Evolutionary conservation across 2,797 vertebrate species (phyloP), one percentile per base, ranked within the genome.

Genomic region (Alauda arvensis): DNA sequence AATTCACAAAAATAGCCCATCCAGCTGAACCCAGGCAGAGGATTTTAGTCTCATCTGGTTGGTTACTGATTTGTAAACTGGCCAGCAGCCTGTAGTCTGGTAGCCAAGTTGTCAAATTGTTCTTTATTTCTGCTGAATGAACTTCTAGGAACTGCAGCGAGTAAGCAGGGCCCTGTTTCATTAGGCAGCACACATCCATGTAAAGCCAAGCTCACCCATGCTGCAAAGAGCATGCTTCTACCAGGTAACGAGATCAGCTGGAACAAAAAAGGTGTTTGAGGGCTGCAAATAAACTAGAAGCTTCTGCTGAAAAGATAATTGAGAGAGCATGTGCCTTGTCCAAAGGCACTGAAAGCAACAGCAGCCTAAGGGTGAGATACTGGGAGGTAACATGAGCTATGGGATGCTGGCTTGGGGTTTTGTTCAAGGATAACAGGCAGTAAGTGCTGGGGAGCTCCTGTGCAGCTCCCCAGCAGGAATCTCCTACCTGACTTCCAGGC

Each of bases 91-190:
- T 74, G 62, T 42, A 85, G 65, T 45, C 56, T 68, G 49, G 60
- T 87, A 89, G 87, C 57, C 71, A 63, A 67, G 53, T 61, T 90
- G 75, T 67, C 60, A 76, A 91, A 63, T 23, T 61, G 51, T 68
- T 82, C 78, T 88, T 89, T 89, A 65, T 88, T 94, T 83, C 77
- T 91, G 10, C 40, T 93, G 81, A 89, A 89, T 60, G 55, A 88
- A 84, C 55, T 76, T 89, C 76, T 71, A 91, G 89, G 81, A 92
- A 86, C 34, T 63, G 20, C 25, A 57, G 13, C 51, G 60, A 87
- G 63, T 43, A 70, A 85, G 75, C 59, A 83, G 48, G 40, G 43
- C 57, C 42, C 56, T 46, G 31, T 78, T 90, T 83, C 68, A 60
- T 78, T 74, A 74, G 56, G 53, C 88, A 88, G 26, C 42, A 76